Conservation (phyloP, 1,140 invertebrate species). For the Hestina assimilis region DNA sequence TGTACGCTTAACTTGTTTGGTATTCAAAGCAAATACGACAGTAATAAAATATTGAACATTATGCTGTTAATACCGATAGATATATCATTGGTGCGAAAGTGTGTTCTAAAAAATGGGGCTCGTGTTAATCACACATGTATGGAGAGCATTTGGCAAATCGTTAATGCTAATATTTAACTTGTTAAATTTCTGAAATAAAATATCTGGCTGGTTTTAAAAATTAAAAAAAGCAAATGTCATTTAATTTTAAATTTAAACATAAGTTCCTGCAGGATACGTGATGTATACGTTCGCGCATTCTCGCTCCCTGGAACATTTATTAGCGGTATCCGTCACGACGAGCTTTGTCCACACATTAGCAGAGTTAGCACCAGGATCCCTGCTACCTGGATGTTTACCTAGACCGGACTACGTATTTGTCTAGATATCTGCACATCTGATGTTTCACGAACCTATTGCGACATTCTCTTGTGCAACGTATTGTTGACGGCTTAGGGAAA, state of each 20-base stretch:
- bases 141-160: neutral
- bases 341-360: constrained; percentile 73
- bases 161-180: neutral
- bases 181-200: neutral
- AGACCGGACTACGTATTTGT: constrained; percentile 55
- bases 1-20: constrained; percentile 61
- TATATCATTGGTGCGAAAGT: constrained; percentile 42
- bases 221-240: neutral
- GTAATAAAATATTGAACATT: constrained; percentile 73
- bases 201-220: neutral
- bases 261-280: constrained; percentile 7
- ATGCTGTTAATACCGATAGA: constrained; percentile 60
- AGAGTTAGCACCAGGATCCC: constrained; percentile 64
- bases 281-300: constrained; percentile 45
- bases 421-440: constrained; percentile 63
- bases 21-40: constrained; percentile 65
- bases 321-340: constrained; percentile 70
- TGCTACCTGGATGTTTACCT: constrained; percentile 63
- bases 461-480: constrained; percentile 61
- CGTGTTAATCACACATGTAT: neutral
- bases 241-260: neutral
- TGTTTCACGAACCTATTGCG: constrained; percentile 54
- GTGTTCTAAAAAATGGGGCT: constrained; percentile 40
- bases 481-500: constrained; percentile 63
- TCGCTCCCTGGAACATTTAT: constrained; percentile 70